A percentile compares a stretch with the other conserved stretches of the same genome.
phyloP scores from a whole-genome alignment of 2,888 invertebrate genomes.

The Brachylomia viminalis region DNA sequence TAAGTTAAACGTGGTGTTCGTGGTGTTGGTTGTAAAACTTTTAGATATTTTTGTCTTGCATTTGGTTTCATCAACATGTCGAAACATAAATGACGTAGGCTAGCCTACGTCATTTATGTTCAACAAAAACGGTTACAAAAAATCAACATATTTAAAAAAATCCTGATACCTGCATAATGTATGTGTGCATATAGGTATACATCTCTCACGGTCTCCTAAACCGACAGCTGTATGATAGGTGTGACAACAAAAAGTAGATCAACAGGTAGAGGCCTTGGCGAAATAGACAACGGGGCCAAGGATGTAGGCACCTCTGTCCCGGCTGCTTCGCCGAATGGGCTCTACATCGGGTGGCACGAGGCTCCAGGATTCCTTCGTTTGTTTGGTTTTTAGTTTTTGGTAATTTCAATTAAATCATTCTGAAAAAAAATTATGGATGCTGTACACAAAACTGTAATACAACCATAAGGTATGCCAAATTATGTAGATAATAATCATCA shows the following conservation, averaged over 20 bases:
- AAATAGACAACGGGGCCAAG: conserved; percentile 80
- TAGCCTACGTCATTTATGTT: too few relatives aligned
- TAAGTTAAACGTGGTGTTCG: conserved; percentile 41
- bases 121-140: conserved; percentile 24
- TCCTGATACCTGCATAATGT: conserved; percentile 10
- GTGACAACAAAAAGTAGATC: conserved; percentile 74
- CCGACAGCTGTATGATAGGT: conserved; percentile 66
- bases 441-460: not conserved
- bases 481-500: not conserved
- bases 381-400: not conserved
- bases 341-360: conserved; percentile 25
- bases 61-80: not conserved
- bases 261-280: conserved; percentile 77
- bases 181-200: conserved; percentile 41
- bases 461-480: not conserved
- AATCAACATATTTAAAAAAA: not conserved
- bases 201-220: conserved; percentile 63
- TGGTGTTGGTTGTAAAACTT: too few relatives aligned
- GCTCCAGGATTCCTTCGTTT: conserved; percentile 1
- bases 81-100: conserved; percentile 10
- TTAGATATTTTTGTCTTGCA: not conserved
- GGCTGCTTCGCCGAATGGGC: conserved; percentile 46
- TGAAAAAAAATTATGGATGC: not conserved
- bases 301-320: conserved; percentile 68
- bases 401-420: not conserved